phyloP scores from a whole-genome alignment of 2,113 vertebrate species.

The Leucoraja erinaceus region DNA sequence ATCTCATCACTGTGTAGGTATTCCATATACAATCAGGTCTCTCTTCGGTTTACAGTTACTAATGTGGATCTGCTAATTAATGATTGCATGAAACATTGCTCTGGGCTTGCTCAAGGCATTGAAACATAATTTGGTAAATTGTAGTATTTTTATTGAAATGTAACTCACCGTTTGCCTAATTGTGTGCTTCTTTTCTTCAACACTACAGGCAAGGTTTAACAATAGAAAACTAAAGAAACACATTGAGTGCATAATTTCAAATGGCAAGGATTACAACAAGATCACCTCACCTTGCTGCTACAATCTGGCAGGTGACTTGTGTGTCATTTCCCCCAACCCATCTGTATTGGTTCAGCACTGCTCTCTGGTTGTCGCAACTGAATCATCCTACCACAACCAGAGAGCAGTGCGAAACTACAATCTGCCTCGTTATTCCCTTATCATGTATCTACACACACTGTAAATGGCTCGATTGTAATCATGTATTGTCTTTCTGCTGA shows the following conservation, averaged over 20 bases:
- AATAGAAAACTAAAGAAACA: neutral
- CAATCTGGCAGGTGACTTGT: neutral
- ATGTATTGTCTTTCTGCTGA: too few species aligned
- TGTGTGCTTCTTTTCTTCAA: neutral
- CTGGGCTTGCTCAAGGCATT: neutral
- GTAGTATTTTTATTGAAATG: neutral
- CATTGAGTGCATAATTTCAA: neutral
- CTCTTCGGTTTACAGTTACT: neutral
- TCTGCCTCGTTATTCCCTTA: too few species aligned
- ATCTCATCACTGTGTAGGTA: neutral
- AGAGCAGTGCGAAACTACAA: too few species aligned
- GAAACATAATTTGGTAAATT: neutral
- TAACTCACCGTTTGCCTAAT: neutral
- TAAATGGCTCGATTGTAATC: too few species aligned
- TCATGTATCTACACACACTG: too few species aligned
- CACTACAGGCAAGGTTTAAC: neutral
- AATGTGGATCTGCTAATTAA: neutral
- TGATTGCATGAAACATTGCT: neutral
- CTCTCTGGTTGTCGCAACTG: too few species aligned
- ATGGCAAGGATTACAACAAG: neutral
- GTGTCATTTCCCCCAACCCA: neutral
- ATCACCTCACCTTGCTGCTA: neutral
- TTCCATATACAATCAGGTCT: neutral
- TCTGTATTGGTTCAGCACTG: neutral
- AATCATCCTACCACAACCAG: too few species aligned